These are phyloP conservation scores for Chaetops frenatus DNA, from an alignment of 2,113 vertebrate species.

Conservation along the genomic window DNA sequence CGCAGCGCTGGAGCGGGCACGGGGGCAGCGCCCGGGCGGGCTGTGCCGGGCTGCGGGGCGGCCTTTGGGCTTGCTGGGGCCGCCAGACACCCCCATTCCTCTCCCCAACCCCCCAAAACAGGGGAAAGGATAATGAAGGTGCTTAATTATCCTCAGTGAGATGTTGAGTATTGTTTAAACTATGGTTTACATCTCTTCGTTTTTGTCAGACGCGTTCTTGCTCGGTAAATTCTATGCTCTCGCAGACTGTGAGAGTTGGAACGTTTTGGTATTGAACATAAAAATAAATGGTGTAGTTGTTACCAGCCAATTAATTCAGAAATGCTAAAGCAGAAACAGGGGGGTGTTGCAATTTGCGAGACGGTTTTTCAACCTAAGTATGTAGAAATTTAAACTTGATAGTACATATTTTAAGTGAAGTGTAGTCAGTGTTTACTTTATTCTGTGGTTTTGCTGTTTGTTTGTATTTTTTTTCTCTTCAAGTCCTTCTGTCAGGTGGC, in stretches of 20 bases:
- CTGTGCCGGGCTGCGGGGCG: background rate
- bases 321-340: background rate
- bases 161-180: accelerated
- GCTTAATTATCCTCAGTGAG: accelerated
- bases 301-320: background rate
- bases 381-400: background rate
- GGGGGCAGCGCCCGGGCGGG: background rate
- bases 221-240: background rate
- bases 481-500: background rate
- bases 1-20: background rate
- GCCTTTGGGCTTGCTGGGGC: no score
- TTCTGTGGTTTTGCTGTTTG: background rate
- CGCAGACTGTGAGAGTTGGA: background rate
- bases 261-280: accelerated
- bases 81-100: accelerated
- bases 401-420: background rate
- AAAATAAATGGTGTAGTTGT: background rate
- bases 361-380: background rate
- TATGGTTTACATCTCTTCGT: accelerated
- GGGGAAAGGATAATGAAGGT: accelerated
- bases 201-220: background rate
- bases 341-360: background rate
- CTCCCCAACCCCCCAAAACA: accelerated
- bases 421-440: background rate
- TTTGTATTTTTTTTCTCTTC: background rate